Conservation (phyloP, 2,113 vertebrate species). For the Alosa alosa region DNA sequence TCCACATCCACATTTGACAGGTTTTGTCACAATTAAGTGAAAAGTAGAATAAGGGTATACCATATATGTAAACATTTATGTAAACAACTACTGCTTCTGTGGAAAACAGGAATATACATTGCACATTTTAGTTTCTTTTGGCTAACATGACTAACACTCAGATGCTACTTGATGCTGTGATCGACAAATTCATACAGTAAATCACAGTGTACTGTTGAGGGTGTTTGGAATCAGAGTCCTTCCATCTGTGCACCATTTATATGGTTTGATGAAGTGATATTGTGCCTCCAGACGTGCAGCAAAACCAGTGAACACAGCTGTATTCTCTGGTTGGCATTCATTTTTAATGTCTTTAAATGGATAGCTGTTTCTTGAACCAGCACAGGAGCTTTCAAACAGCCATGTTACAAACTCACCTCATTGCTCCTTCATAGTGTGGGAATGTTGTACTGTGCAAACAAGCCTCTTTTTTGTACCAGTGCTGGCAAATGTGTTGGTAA, state of each 20-base stretch:
- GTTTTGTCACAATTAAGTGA: background rate
- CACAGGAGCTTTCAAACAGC: background rate
- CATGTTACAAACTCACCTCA: background rate
- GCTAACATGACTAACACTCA: too few species aligned
- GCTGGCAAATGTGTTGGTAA: background rate
- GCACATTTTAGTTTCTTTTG: too few species aligned
- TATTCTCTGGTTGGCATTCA: conserved; percentile 21
- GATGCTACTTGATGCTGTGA: background rate
- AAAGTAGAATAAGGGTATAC: background rate
- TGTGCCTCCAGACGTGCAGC: background rate
- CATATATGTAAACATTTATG: background rate
- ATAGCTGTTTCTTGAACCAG: background rate
- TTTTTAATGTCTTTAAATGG: conserved; percentile 32
- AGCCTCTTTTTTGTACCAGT: background rate
- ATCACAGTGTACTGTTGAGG: background rate
- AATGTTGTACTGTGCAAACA: background rate
- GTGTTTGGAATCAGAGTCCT: background rate
- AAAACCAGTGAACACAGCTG: background rate
- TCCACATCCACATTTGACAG: background rate
- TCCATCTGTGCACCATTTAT: background rate
- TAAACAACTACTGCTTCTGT: too few species aligned
- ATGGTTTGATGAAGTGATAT: background rate
- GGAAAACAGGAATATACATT: too few species aligned
- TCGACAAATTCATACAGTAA: background rate
- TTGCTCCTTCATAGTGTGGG: background rate